Evolutionary conservation across 1,140 invertebrate species (phyloP), one percentile per base, ranked within the genome.

Genomic region (Linepithema humile): DNA sequence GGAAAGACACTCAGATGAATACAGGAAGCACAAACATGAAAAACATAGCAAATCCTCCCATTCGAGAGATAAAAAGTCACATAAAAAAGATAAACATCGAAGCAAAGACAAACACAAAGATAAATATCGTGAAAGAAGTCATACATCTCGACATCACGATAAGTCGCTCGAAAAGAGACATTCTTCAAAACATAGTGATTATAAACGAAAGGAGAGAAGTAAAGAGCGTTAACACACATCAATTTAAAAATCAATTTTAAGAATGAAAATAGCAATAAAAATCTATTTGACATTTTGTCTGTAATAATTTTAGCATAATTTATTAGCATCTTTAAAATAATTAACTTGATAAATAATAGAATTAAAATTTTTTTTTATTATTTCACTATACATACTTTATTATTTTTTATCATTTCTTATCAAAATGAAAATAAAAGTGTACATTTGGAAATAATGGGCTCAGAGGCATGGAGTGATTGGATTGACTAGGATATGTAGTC

Each of bases 41-140:
- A 82, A 86, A 70, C 26, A 35, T 43, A 62, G n/a, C 35, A 59
- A 73, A 1, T 75, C 59, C 17, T 89, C 82, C 35, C 75, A 32
- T 74, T 88, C 84, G 2, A 90, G 4, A 12, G 88, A 90, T 70
- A 82, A 23, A 2, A 74, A 85, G 32, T 53, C 40, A 12, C 43
- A 77, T 62, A 78, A 70, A 64, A 83, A 84, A 62, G 50, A 57
- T 9, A 60, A 85, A 35, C 23, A 75, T 73, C 38, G 40, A 20
- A 60, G 48, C 23, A 73, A 48, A 45, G 23, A 65, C 2, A 80
- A 12, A 23, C 59, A 83, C 23, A 83, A 82, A 64, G 64, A 80
- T 70, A 80, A 60, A 60, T 29, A 74, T 12, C 5, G 38, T 12
- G 72, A 48, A 38, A 75, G 64, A 6, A 85, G 77, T 64, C 75